Percentiles rank a stretch among this genome's conserved stretches.
Conservation (phyloP, 2,113 vertebrate species). For the Struthio camelus region DNA sequence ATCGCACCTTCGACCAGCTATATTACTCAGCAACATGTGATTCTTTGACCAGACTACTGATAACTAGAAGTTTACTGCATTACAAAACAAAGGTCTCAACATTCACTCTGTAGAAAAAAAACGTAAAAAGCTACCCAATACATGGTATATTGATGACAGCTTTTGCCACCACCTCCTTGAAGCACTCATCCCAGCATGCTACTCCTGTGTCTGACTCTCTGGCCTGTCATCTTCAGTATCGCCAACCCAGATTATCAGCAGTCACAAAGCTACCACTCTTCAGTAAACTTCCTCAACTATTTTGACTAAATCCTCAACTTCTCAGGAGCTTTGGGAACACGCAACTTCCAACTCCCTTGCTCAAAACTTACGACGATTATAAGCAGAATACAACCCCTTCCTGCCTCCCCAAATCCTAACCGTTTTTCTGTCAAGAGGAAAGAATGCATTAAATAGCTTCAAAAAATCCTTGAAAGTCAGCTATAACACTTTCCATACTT, state of each 20-base stretch:
- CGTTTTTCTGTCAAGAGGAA: neutral
- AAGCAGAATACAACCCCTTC: neutral
- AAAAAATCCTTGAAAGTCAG: neutral
- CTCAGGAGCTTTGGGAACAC: neutral
- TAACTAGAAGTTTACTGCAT: neutral
- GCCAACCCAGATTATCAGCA: neutral
- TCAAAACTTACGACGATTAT: neutral
- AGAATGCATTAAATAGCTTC: neutral
- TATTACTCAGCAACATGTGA: neutral
- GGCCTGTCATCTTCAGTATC: neutral
- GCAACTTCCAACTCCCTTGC: neutral
- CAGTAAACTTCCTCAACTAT: neutral
- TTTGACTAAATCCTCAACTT: neutral
- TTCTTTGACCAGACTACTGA: neutral
- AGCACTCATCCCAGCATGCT: neutral
- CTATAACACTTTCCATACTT: neutral
- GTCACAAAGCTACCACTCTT: neutral
- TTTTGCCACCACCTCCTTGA: neutral
- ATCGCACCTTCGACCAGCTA: neutral
- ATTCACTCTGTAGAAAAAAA: neutral
- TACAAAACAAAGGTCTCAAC: neutral
- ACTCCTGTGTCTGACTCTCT: neutral
- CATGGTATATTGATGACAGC: fast-evolving
- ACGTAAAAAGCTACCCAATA: neutral
- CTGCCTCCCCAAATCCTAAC: neutral